phyloP scores from a whole-genome alignment of 2,888 invertebrate genomes.

The Drosophila ustulata region DNA sequence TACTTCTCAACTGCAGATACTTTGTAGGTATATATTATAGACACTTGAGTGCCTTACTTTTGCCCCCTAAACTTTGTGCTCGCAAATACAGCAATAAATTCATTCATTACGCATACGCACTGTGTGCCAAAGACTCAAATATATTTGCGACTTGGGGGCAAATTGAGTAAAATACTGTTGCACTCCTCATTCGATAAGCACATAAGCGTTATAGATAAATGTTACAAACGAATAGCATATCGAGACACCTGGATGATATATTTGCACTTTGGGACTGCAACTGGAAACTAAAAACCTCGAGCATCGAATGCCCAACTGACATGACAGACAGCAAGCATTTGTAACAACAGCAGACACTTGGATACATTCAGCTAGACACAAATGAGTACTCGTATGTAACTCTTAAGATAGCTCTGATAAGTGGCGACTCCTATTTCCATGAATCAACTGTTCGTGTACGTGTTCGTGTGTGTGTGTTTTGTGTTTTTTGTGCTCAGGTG shows the following conservation, averaged over 20 bases:
- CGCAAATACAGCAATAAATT: not conserved
- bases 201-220: not conserved
- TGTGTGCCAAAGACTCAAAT: not conserved
- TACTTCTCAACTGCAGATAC: too few species aligned
- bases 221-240: not conserved
- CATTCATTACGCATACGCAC: constrained; percentile 15
- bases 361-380: not conserved
- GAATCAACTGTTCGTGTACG: constrained; percentile 1
- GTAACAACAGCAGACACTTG: constrained; percentile 3
- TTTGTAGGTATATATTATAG: not conserved
- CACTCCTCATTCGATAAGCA: not conserved
- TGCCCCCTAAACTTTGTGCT: not conserved
- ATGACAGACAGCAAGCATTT: not conserved
- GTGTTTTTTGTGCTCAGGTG: constrained; percentile 12
- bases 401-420: constrained; percentile 7
- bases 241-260: not conserved
- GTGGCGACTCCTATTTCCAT: constrained; percentile 11
- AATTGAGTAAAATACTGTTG: not conserved
- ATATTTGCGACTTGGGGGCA: not conserved
- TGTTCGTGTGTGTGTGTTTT: not conserved
- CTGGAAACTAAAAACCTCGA: constrained; percentile 1
- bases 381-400: constrained; percentile 2
- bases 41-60: not conserved
- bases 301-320: not conserved
- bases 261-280: not conserved